Evolutionary conservation across 2,888 invertebrate genomes (phyloP).

Genomic region (Labia minor): DNA sequence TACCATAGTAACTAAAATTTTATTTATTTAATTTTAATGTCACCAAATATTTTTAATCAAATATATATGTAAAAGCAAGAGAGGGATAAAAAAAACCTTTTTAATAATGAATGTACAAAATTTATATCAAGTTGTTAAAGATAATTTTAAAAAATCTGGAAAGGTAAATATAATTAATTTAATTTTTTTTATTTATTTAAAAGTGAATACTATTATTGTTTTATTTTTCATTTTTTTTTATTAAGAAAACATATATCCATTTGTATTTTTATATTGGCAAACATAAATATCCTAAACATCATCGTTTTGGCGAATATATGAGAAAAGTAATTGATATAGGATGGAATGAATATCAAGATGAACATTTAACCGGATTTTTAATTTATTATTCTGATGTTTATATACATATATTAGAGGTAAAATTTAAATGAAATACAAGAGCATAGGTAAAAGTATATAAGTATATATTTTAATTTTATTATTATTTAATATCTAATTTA

Average conservation of each 20-base stretch:
- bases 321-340: neutral
- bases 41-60: too few species aligned
- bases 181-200: neutral
- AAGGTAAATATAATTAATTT: neutral
- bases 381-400: neutral
- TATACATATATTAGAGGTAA: neutral
- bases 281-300: neutral
- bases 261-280: neutral
- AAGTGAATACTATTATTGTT: too few species aligned
- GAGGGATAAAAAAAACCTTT: too few species aligned
- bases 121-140: neutral
- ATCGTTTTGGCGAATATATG: neutral
- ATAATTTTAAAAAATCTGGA: neutral
- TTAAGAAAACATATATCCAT: neutral
- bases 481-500: too few species aligned
- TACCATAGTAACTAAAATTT: too few species aligned
- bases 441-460: too few species aligned
- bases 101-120: too few species aligned
- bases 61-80: too few species aligned
- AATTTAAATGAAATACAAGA: too few species aligned
- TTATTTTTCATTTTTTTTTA: too few species aligned
- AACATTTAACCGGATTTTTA: neutral
- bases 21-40: too few species aligned
- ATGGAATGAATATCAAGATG: conserved; percentile 4
- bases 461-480: too few species aligned